A percentile compares a stretch with the other conserved stretches of the same genome.
These are phyloP conservation scores for Channa argus DNA, from an alignment of 2,113 vertebrate genomes.

Conservation along the genomic window DNA sequence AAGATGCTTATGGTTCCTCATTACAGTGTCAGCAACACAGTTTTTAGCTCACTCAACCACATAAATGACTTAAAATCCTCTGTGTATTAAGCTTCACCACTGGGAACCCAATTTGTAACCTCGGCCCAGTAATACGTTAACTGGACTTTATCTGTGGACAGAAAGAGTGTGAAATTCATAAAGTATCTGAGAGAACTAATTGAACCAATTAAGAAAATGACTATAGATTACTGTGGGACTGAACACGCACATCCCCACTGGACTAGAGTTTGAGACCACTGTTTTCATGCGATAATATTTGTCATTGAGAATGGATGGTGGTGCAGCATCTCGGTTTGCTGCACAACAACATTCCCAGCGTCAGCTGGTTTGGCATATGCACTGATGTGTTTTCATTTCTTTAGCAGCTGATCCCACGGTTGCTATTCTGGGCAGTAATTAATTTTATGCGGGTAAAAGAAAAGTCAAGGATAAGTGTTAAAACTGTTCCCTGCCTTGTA, in stretches of 20 bases:
- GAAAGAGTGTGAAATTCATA: conserved; percentile 79
- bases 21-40: conserved; percentile 72
- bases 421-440: conserved; percentile 66
- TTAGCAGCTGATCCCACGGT: conserved; percentile 61
- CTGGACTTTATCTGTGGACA: conserved; percentile 79
- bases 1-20: conserved; percentile 59
- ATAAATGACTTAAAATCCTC: conserved; percentile 76
- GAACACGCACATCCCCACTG: conserved; percentile 58
- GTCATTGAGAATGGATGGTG: conserved; percentile 66
- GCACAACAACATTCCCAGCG: conserved; percentile 26
- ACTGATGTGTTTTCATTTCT: conserved; percentile 62
- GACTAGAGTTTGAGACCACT: conserved; percentile 62
- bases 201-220: conserved; percentile 80
- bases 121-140: conserved; percentile 77
- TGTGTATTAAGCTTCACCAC: conserved; percentile 65
- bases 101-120: conserved; percentile 80
- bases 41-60: conserved; percentile 75
- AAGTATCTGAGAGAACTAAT: conserved; percentile 79
- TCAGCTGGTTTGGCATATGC: conserved; percentile 48
- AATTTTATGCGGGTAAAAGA: conserved; percentile 68
- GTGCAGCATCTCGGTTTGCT: conserved; percentile 35
- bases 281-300: conserved; percentile 68
- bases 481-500: conserved; percentile 55
- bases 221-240: conserved; percentile 74
- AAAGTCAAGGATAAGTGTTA: conserved; percentile 73